phyloP scores from a whole-genome alignment of 2,888 invertebrate genomes.

The Ichneumon xanthorius region DNA sequence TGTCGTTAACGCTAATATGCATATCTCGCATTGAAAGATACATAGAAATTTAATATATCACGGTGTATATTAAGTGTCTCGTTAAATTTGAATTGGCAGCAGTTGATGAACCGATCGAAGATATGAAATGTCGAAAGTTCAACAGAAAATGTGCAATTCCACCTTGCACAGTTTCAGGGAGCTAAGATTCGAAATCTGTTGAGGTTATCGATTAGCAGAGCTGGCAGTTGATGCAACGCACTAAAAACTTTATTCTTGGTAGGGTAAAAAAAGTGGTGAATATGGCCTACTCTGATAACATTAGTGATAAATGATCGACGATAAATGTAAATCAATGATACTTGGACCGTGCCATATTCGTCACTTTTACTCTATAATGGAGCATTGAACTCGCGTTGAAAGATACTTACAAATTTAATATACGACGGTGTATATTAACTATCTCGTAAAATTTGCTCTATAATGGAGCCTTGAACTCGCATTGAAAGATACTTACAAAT shows the following conservation, averaged over 20 bases:
- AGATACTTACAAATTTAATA: neutral
- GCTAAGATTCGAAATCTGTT: neutral
- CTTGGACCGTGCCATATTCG: too few species aligned
- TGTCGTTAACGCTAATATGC: conserved; percentile 9
- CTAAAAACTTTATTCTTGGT: too few species aligned
- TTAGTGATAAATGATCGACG: too few species aligned
- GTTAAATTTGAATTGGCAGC: neutral
- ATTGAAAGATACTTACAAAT: neutral
- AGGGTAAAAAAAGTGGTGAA: too few species aligned
- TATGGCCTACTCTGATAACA: too few species aligned
- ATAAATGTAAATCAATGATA: too few species aligned
- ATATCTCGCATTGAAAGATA: neutral
- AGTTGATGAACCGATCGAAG: too few species aligned
- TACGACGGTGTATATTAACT: neutral
- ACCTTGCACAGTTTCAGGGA: neutral
- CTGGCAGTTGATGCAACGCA: neutral
- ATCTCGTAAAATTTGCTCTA: neutral
- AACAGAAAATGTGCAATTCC: neutral
- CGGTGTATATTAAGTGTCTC: neutral
- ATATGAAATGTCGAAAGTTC: neutral
- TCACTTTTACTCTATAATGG: neutral
- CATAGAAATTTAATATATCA: neutral
- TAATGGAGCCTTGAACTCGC: neutral
- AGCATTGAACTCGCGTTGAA: neutral
- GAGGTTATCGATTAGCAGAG: neutral